Percentiles rank a stretch among this genome's conserved stretches.
Evolutionary conservation across 2,888 invertebrate genomes (phyloP).

Genomic region (Melolontha melolontha): DNA sequence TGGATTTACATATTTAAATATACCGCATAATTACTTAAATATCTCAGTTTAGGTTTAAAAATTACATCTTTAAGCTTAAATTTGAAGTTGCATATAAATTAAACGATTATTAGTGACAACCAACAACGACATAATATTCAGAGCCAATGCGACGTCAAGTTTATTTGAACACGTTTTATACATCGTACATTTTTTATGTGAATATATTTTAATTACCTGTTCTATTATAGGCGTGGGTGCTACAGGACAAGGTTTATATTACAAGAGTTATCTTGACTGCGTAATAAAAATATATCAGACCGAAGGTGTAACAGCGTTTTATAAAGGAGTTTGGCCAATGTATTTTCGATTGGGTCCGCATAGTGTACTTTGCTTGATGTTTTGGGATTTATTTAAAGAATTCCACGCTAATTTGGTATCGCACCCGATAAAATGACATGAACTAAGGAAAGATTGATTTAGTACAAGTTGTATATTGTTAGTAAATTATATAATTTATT

Average conservation of each 20-base stretch:
- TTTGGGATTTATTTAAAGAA: conserved; percentile 82
- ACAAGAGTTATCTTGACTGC: conserved; percentile 82
- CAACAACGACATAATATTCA: too few species aligned
- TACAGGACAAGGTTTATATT: conserved; percentile 73
- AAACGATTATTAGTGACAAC: too few species aligned
- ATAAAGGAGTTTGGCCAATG: conserved; percentile 91
- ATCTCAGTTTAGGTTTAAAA: too few species aligned
- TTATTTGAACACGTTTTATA: too few species aligned
- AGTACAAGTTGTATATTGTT: background rate
- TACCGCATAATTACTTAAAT: too few species aligned
- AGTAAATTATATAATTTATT: conserved; percentile 2
- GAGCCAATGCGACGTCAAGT: too few species aligned
- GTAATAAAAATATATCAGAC: conserved; percentile 78
- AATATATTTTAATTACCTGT: background rate
- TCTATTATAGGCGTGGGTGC: conserved; percentile 70
- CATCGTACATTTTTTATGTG: too few species aligned
- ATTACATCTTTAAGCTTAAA: too few species aligned
- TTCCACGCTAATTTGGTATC: conserved; percentile 54
- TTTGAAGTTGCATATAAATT: too few species aligned
- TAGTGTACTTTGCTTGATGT: conserved; percentile 85
- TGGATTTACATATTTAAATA: too few species aligned
- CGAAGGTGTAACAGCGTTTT: conserved; percentile 86
- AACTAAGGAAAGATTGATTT: background rate
- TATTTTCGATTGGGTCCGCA: conserved; percentile 92
- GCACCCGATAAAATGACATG: background rate